A percentile compares a stretch with the other conserved stretches of the same genome.
Evolutionary conservation across 1,140 invertebrate genomes (phyloP).

Genomic region (Cryptotermes secundus): DNA sequence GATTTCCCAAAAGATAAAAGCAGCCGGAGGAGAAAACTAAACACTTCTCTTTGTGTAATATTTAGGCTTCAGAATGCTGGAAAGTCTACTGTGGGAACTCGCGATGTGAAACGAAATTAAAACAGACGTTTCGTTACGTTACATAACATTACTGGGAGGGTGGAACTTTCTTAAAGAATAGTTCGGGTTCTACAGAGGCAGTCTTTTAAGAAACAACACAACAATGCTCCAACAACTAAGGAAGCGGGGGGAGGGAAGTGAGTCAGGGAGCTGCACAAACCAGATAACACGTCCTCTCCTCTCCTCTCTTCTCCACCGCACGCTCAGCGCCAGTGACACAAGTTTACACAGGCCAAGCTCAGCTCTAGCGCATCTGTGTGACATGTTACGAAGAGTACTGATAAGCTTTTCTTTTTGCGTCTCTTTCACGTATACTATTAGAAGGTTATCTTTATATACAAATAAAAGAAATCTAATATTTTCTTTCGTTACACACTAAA

Average conservation of each 20-base stretch:
- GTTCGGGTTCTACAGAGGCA: not conserved
- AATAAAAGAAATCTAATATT: too few species aligned
- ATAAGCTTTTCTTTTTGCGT: too few species aligned
- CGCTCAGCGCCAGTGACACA: not conserved
- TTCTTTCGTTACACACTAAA: too few species aligned
- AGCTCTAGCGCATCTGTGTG: not conserved
- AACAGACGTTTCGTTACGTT: not conserved
- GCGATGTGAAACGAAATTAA: too few species aligned
- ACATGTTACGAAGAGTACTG: not conserved
- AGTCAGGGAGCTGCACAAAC: conserved; percentile 12
- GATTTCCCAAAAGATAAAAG: too few species aligned
- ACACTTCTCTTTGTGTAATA: too few species aligned
- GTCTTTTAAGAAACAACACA: conserved; percentile 6
- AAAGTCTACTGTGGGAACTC: too few species aligned
- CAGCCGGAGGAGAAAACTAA: too few species aligned
- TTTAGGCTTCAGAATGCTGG: too few species aligned
- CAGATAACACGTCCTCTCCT: not conserved
- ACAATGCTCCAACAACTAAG: not conserved
- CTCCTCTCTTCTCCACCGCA: not conserved
- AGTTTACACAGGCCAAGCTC: not conserved
- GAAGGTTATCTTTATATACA: too few species aligned
- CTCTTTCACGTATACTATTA: too few species aligned
- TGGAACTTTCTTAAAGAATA: not conserved
- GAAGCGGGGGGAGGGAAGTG: not conserved
- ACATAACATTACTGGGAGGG: not conserved